Base-by-base conservation (phyloP, 2,113 vertebrate species). In the Azemiops feae region DNA sequence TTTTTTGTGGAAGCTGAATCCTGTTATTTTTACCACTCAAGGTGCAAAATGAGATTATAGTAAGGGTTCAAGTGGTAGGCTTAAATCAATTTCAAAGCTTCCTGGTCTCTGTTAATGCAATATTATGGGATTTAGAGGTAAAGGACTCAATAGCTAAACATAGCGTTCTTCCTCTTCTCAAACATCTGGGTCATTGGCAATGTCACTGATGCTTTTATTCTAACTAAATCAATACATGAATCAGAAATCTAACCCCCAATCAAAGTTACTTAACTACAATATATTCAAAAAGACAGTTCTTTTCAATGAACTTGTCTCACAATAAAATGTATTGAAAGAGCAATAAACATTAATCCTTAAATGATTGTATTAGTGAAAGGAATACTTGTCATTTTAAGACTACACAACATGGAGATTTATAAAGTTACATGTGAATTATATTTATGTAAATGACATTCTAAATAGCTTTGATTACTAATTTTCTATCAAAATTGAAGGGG, bases 51-150 rank as follows among this genome's bases (percentile, higher is more conserved):
- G 95, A 95, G 96, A 98, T 98, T 98, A 97, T 43, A 94, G 93
- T 94, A 92, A 54, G 93, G 87, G 93, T 96, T 97, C 94, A 95
- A 97, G 96, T 94, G 93, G 94, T 96, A 95, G 93, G 93, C 97
- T 96, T 97, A 97, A 98, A 98, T 98, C 97, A 97, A 95, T 98
- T 98, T 96, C 95, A 92, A 93, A 95, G 95, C 94, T 96, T 97
- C 92, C 93, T 96, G 97, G 95, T 39, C 93, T 50, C 57, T 54
- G 55, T 96, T 97, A 97, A 98, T 97, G 94, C 96, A 97, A 93
- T 97, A 96, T 93, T 95, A 96, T 52, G 89, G 93, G 96, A 97
- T 97, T 97, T 96, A 91, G 91, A 96, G 93, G 94, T 74, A 95
- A 12, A 0, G 93, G 91, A 94, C 95, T 96, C 96, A 95, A 95